Conservation (phyloP, 2,113 vertebrate species). For the Pangasianodon hypophthalmus region DNA sequence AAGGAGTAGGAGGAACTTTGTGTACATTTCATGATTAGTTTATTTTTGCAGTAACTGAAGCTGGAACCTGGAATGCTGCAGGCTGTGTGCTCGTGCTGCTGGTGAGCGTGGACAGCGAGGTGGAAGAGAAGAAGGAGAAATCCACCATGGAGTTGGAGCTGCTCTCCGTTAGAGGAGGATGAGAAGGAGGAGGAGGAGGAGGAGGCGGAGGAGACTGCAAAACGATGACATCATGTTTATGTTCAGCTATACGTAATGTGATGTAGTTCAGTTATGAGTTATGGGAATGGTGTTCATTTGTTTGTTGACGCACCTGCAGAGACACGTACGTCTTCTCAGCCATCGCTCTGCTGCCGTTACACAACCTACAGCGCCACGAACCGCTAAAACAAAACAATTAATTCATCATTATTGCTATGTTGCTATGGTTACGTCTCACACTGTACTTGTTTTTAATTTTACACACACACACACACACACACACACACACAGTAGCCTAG, state of each 20-base stretch:
- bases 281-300: not conserved
- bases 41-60: not conserved
- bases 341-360: slow-evolving; percentile 57
- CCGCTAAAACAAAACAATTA: slow-evolving; percentile 65
- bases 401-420: not conserved
- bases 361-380: slow-evolving; percentile 77
- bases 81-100: slow-evolving; percentile 47
- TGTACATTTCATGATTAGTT: not conserved
- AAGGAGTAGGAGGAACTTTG: too few relatives aligned
- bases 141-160: slow-evolving; percentile 62
- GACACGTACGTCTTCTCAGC: slow-evolving; percentile 49
- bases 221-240: slow-evolving; percentile 9
- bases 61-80: slow-evolving; percentile 60
- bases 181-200: slow-evolving; percentile 40
- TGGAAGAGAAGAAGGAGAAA: slow-evolving; percentile 66
- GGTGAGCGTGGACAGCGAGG: slow-evolving; percentile 59
- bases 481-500: not conserved
- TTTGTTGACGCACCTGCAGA: slow-evolving; percentile 60
- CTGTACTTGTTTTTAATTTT: not conserved
- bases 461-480: not conserved
- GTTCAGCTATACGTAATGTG: not conserved
- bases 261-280: not conserved
- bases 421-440: not conserved
- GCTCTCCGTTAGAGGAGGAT: slow-evolving; percentile 57
- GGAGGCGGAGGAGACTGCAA: not conserved